A percentile compares a stretch with the other conserved stretches of the same genome.
phyloP scores from a whole-genome alignment of 2,113 vertebrate genomes.

The Halichoerus grypus region DNA sequence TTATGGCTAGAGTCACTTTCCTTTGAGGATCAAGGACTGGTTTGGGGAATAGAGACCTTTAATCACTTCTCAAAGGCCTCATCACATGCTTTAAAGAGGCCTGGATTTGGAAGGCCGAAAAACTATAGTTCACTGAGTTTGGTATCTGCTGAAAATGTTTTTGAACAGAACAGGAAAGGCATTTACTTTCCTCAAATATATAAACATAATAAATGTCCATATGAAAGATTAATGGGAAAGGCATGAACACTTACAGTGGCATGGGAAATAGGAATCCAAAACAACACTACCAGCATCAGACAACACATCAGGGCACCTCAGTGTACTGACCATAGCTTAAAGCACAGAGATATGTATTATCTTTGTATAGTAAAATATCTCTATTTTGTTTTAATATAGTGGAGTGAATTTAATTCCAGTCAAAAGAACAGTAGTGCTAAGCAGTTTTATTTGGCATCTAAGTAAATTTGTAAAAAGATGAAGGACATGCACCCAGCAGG shows the following conservation, averaged over 20 bases:
- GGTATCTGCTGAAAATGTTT: conserved; percentile 4
- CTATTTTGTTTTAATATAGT: conserved; percentile 30
- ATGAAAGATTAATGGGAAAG: neutral
- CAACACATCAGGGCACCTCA: neutral
- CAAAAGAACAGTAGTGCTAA: neutral
- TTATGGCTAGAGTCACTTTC: neutral
- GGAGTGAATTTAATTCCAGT: neutral
- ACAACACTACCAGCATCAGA: neutral
- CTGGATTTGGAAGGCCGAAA: neutral
- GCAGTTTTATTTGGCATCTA: conserved; percentile 40
- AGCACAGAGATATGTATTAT: neutral
- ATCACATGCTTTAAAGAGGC: neutral
- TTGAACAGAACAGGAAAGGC: neutral
- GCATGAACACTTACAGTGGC: neutral
- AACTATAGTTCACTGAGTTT: neutral
- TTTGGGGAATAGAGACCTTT: neutral
- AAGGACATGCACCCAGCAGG: neutral
- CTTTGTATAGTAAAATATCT: neutral
- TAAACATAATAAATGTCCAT: conserved; percentile 33
- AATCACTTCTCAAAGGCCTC: neutral
- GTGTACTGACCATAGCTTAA: neutral
- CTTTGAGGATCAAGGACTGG: neutral
- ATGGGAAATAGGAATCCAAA: neutral
- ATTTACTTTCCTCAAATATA: neutral
- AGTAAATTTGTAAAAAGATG: neutral